Base-by-base conservation (phyloP, 2,797 vertebrate species). In the Pristis pectinata region DNA sequence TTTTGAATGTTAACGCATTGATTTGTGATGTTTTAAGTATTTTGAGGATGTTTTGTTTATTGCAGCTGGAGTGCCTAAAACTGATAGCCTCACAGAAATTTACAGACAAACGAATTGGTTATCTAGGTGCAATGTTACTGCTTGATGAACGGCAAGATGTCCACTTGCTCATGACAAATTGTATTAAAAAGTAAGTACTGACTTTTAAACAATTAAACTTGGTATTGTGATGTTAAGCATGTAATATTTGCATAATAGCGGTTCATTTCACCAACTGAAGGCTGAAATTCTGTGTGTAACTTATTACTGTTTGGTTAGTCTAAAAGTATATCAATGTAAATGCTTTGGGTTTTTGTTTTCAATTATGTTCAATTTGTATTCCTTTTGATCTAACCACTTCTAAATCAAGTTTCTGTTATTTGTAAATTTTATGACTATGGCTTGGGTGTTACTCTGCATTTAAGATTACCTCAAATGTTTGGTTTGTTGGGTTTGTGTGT, bases 151-250 rank as follows among this genome's bases (percentile, higher is more conserved):
- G 99, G 97, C 99, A 99, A 97, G 99, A 99, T 95, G 99, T 99
- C 95, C 99, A 99, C 97, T 97, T 99, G 97, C 98, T 99, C 96
- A 99, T 99, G 99, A 99, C 99, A 95, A 99, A 99, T 97, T 99
- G 99, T 98, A 99, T 99, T 97, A 99, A 99, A 96, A 99, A 99
- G 99, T 99, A 98, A 98, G 98, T 96, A 56, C 70, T 91, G 61
- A 41, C 24, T 59, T 89, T 37, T 24, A 49, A 67, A 61, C 24
- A 49, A 72, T 34, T 72, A 72, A 44, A 93, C 72, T 93, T 0
- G 13, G 27, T 49, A 30, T 72, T 70, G 8, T 70, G 80, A 41
- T 37, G 41, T 34, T 74, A 44, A 49, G 19, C 22, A 93, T 19
- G n/a, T 59, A 67, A 37, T 70, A 56, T 64, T 59, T 64, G 59